Base-by-base conservation (phyloP, 1,140 invertebrate species). In the Drosophila neocordata region DNA sequence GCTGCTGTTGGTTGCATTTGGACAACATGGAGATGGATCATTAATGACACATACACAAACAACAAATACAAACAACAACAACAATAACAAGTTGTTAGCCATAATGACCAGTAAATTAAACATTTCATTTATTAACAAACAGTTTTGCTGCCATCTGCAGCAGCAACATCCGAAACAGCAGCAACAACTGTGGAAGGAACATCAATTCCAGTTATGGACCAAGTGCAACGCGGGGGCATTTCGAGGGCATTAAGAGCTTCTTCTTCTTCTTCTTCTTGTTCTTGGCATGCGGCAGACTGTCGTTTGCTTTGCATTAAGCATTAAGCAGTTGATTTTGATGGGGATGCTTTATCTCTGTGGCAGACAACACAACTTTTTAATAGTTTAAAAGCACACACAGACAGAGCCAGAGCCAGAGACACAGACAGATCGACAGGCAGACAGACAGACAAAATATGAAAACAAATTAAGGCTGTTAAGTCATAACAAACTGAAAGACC, bases 121-220 rank as follows among this genome's bases (percentile, higher is more conserved):
- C 78, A 82, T 87, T 85, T 85, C 82, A 85, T 85, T 87, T 82
- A 85, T 85, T 87, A 87, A 85, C 82, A 85, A 87, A 82, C 78
- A 72, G 60, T 73, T 77, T 55, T 65, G 69, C 81, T 69, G 72
- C 64, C 68, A 73, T 72, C 69, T 69, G 58, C 66, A 69, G 66
- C 65, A 64, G 55, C 69, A 52, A 58, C 61, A 60, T 24, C 22
- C 22, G 22, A 24, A 24, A 51, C 22, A 74, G 41, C 41, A 24
- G 55, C 22, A 74, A 35, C 41, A 68, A 61, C 56, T 27, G 52
- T 24, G 48, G 65, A 48, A 52, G 27, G 35, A 75, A 64, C 58
- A 62, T 34, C 53, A 59, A 35, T 13, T 48, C 48, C 27, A 69
- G 59, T 69, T 38, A 63, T 63, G 62, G 22, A 24, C 22, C 22